Conservation (phyloP, 2,797 vertebrate species). For the Peromyscus attwateri region DNA sequence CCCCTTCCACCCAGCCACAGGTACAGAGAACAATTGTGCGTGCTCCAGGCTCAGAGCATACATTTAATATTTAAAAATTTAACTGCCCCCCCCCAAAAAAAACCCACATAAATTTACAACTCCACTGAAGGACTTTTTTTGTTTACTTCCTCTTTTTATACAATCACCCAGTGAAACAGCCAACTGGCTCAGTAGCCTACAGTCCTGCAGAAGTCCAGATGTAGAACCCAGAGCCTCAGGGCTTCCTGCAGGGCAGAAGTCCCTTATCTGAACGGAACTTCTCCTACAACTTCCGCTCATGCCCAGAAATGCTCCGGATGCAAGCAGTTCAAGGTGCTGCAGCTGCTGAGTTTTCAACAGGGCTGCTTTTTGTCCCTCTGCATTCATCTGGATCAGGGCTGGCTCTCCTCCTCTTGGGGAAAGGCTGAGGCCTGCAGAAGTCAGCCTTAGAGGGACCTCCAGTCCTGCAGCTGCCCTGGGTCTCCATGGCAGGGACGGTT, state of each 20-base stretch:
- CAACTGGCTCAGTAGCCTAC: too few relatives aligned
- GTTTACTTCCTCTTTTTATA: not conserved
- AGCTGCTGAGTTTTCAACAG: not conserved
- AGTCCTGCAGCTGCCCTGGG: not conserved
- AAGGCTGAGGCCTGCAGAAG: not conserved
- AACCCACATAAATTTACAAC: not conserved
- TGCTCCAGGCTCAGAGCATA: not conserved
- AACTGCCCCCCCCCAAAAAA: not conserved
- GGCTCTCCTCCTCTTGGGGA: not conserved
- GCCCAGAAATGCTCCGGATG: too few relatives aligned
- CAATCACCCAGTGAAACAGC: not conserved
- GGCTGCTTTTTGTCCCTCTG: too few relatives aligned
- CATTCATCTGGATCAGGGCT: not conserved
- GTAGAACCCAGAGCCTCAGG: not conserved
- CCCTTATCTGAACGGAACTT: too few relatives aligned
- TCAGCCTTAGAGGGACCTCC: not conserved
- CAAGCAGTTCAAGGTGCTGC: not conserved
- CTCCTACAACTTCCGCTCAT: too few relatives aligned
- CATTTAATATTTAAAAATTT: not conserved
- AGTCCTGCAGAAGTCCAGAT: not conserved
- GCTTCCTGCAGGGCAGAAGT: not conserved
- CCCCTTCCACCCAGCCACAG: not conserved
- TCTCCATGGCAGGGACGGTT: not conserved
- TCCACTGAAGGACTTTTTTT: not conserved
- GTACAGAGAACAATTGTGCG: not conserved